Percentiles rank a stretch among this genome's conserved stretches.
Conservation (phyloP, 2,113 vertebrate species). For the Malurus cyaneus region DNA sequence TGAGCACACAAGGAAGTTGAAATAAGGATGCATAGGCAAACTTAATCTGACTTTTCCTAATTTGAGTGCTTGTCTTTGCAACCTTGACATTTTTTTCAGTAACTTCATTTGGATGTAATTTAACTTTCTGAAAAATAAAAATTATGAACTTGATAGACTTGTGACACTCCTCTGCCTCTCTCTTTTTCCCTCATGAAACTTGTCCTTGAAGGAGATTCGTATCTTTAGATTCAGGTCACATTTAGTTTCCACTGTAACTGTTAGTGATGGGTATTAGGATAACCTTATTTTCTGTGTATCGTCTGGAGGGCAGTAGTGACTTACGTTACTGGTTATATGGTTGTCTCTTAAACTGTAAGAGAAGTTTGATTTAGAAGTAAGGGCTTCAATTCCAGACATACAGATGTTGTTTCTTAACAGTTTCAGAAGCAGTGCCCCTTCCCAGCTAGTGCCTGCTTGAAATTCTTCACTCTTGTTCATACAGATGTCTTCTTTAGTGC, state of each 20-base stretch:
- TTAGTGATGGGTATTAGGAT: background rate
- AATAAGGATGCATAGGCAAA: constrained; percentile 63
- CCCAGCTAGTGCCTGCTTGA: background rate
- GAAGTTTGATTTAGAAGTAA: background rate
- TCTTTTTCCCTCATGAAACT: background rate
- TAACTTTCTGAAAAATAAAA: background rate
- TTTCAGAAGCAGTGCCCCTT: background rate
- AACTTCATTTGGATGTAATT: constrained; percentile 22
- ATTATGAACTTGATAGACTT: background rate
- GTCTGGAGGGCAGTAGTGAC: background rate
- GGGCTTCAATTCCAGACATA: background rate
- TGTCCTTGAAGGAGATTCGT: background rate
- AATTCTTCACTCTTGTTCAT: background rate
- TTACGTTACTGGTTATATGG: background rate
- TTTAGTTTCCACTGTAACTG: background rate
- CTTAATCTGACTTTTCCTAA: constrained; percentile 21
- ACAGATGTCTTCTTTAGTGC: background rate
- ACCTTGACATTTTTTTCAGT: constrained; percentile 15
- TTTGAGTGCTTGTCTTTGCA: constrained; percentile 64
- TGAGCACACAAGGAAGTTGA: background rate
- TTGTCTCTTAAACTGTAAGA: background rate
- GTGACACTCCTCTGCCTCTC: constrained; percentile 58
- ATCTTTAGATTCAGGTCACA: background rate
- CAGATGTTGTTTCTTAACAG: background rate
- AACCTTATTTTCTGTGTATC: background rate